Conservation (phyloP, 2,888 invertebrate genomes). For the Philaethria dido region DNA sequence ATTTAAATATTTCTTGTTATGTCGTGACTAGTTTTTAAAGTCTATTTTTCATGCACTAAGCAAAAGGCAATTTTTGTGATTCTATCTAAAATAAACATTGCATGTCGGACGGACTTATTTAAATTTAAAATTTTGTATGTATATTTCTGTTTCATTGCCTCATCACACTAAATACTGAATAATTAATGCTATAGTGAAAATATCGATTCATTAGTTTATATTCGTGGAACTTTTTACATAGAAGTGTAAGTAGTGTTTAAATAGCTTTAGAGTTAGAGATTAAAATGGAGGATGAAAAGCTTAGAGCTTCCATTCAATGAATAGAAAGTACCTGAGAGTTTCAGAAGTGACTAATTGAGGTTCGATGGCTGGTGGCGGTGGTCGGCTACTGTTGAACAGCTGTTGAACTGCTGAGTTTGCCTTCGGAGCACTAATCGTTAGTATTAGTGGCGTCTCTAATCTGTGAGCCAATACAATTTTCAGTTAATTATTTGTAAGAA, state of each 20-base stretch:
- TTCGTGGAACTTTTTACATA: background rate
- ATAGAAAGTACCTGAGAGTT: constrained; percentile 82
- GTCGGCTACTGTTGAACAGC: constrained; percentile 89
- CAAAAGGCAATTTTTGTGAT: no score
- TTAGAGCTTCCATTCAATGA: background rate
- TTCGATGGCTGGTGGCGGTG: constrained; percentile 83
- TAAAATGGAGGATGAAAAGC: no score
- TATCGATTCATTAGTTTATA: background rate
- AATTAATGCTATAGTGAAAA: background rate
- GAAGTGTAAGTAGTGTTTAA: background rate
- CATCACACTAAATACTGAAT: background rate
- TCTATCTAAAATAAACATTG: no score
- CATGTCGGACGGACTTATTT: no score
- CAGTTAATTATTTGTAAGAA: background rate
- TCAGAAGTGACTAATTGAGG: constrained; percentile 88
- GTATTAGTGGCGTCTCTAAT: constrained; percentile 69
- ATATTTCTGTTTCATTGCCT: no score
- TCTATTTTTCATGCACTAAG: no score
- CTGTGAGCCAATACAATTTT: constrained; percentile 48
- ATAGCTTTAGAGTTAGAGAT: background rate
- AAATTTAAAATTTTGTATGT: no score
- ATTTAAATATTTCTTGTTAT: no score
- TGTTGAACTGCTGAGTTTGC: constrained; percentile 93
- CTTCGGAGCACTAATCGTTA: constrained; percentile 71
- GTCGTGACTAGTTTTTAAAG: no score